Evolutionary conservation across 2,797 vertebrate genomes (phyloP), one percentile per base, ranked within the genome.

Genomic region (Ibycter americanus): DNA sequence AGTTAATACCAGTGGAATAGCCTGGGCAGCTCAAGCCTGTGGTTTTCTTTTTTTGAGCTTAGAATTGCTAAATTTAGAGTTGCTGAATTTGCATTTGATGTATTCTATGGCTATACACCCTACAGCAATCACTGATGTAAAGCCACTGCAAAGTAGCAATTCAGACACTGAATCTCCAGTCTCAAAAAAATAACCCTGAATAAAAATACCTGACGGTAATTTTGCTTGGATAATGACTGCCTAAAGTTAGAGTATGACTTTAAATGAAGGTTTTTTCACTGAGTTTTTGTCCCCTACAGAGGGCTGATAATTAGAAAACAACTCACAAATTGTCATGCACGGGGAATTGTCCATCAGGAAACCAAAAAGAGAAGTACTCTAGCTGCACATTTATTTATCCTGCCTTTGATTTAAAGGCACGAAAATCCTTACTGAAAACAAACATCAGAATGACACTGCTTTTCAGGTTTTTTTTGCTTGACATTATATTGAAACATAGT

Each of bases 31-130:
- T 68, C 9, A 6, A 74, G 6, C 34, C n/a, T 54, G 5, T 49
- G 6, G 25, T 93, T 85, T 89, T 23, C 25, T 36, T 65, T 83
- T 81, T 67, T 46, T 68, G 9, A 78, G 21, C 22, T 91, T 89
- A 83, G 36, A 84, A 92, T 34, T 44, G 46, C 63, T 90, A 61
- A 77, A 85, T 63, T 87, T 52, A 74, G 74, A 86, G 73, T 73
- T 85, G 56, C 78, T 96, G 93, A 95, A 66, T 90, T 90, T 93
- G 36, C 66, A 93, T 90, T 92, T 89, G 80, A 70, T 87, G 16
- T 77, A 63, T 87, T 76, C 58, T 70, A 6, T 66, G 78, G 42
- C 46, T 93, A 59, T 20, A 52, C 15, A 93, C 32, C 70, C 70
- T 88, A 77, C 38, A 95, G 93, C 83, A 91, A 76, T 80, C 70